Conservation (phyloP, 2,797 vertebrate genomes). For the Echiichthys vipera region DNA sequence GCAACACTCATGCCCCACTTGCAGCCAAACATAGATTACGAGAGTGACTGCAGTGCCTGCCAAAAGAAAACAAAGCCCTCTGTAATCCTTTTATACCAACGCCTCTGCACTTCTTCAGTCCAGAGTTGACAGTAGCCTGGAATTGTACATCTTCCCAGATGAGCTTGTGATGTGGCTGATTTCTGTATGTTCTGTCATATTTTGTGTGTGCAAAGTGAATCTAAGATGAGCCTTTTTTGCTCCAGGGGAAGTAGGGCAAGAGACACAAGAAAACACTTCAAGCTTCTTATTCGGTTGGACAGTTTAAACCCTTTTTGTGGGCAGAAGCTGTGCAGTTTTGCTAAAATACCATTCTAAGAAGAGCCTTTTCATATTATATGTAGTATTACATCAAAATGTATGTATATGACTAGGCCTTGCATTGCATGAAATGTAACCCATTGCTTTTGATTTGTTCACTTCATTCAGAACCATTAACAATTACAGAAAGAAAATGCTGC, state of each 20-base stretch:
- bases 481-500: slow-evolving; percentile 15
- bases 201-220: slow-evolving; percentile 43
- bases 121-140: slow-evolving; percentile 59
- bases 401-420: slow-evolving; percentile 15
- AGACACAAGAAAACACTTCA: slow-evolving; percentile 20
- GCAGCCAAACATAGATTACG: slow-evolving; percentile 71
- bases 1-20: slow-evolving; percentile 49
- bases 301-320: slow-evolving; percentile 20
- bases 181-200: slow-evolving; percentile 26
- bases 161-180: slow-evolving; percentile 48
- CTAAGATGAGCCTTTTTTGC: slow-evolving; percentile 50
- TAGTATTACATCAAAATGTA: background rate
- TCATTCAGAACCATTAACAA: slow-evolving; percentile 16
- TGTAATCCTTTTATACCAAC: slow-evolving; percentile 69
- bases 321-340: slow-evolving; percentile 9
- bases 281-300: slow-evolving; percentile 15
- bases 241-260: slow-evolving; percentile 45
- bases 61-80: slow-evolving; percentile 73
- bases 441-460: slow-evolving; percentile 8
- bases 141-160: slow-evolving; percentile 50
- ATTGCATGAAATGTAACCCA: slow-evolving; percentile 10
- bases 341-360: slow-evolving; percentile 16
- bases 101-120: slow-evolving; percentile 43
- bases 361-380: background rate
- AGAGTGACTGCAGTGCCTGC: slow-evolving; percentile 58